A percentile compares a stretch with the other conserved stretches of the same genome.
Conservation (phyloP, 1,140 invertebrate genomes). For the Meloidogyne chitwoodi region DNA sequence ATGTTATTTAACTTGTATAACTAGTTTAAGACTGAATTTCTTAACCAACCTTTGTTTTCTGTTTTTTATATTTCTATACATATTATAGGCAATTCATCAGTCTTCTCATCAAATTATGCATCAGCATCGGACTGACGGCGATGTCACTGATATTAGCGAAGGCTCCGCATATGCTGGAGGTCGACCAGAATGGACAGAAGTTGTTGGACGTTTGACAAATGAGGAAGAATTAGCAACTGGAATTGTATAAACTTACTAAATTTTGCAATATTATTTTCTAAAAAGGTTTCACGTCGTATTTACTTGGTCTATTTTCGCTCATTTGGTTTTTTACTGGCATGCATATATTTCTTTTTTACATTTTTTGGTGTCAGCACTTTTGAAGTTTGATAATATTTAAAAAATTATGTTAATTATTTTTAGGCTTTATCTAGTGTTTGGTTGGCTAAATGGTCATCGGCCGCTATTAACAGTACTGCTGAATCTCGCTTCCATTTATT, state of each 20-base stretch:
- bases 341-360: slow-evolving; percentile 5
- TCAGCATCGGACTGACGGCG: not conserved
- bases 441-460: slow-evolving; percentile 33
- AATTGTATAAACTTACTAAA: slow-evolving; percentile 4
- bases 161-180: not conserved
- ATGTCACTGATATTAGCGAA: not conserved
- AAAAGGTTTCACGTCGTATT: slow-evolving; percentile 16
- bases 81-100: not conserved
- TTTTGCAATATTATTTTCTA: not conserved
- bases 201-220: slow-evolving; percentile 14
- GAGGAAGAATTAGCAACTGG: slow-evolving; percentile 26
- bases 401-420: not conserved
- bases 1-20: too few relatives aligned
- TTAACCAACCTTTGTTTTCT: too few relatives aligned
- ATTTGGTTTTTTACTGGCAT: slow-evolving; percentile 20
- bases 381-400: slow-evolving; percentile 6
- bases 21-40: slow-evolving; percentile 1
- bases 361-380: slow-evolving; percentile 18
- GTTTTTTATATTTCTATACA: too few relatives aligned
- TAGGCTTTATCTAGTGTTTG: slow-evolving; percentile 19
- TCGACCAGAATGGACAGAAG: not conserved
- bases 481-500: slow-evolving; percentile 1
- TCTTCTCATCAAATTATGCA: not conserved
- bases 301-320: slow-evolving; percentile 25
- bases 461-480: not conserved